Evolutionary conservation across 2,888 invertebrate species (phyloP), one percentile per base, ranked within the genome.

Genomic region (Calliphora vomitoria): DNA sequence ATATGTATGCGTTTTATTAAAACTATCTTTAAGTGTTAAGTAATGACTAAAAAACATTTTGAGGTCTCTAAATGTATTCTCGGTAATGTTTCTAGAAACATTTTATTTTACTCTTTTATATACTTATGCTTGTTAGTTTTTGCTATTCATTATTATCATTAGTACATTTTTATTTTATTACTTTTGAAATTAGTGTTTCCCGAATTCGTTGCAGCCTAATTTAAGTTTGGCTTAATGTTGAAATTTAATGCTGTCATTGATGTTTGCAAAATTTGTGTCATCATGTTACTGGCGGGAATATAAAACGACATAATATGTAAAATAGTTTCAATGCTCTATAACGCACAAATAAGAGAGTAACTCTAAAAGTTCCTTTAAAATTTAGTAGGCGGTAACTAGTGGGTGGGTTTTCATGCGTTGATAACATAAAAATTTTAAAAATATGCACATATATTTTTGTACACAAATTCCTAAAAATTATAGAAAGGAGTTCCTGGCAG

Each of bases 271-370:
- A 75, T n/a, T 68, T 47, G 71, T 60, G 3, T 68, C 60, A 82
- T 68, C 60, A 50, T 75, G 38, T 72, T 50, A 15, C 25, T 82
- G 35, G 60, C 20, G 62, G 71, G 31, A 64, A 53, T 44, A 60
- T 69, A 62, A 74, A 60, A 64, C 50, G 18, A 41, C n/a, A 55
- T 71, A 83, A 78, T 83, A 78, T 83, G 71, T 78, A 72, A 83
- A 78, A 64, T 20, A 60, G 53, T 69, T 76, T 38, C 25, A 55
- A 66, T 80, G 38, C 25, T 20, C 25, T 53, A 5, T 55, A 66
- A 31, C 20, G 25, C 31, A 38, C 1, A 44, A 4, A 55, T 50
- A 64, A 62, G 53, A 64, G 11, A 38, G 8, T 25, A 60, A 25
- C n/a, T 50, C 2, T 0, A 71, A 38, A 15, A 31, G 60, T 35